Base-by-base conservation (phyloP, 2,797 vertebrate genomes). In the Moxostoma hubbsi region DNA sequence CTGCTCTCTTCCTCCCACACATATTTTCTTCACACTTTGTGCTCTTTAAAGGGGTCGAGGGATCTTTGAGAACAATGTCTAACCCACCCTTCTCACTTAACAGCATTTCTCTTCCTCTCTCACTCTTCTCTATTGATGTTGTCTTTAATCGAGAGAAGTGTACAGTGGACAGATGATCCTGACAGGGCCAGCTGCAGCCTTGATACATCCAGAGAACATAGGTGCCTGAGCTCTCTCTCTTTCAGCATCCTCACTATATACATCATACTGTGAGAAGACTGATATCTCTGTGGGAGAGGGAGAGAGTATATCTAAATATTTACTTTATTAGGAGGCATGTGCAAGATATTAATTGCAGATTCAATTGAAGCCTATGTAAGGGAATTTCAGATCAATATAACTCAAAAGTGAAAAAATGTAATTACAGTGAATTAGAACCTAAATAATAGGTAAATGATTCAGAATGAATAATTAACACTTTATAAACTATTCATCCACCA, bases 161-260 rank as follows among this genome's bases (percentile, higher is more conserved):
- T 62, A 46, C 49, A 49, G 13, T 71, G 53, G 63, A 78, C 68
- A 75, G 65, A 70, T 67, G 65, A 18, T 69, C 46, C 43, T 72
- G 80, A 62, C 73, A 73, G 58, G 65, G 16, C 63, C 51, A 73
- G 55, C 63, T 59, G 66, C 66, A 81, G 59, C 36, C 71, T 84
- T 71, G 75, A 84, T 57, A 78, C 49, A 62, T 67, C 9, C 68
- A 12, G 16, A 72, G 11, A 51, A 43, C 67, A 62, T 49, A 54
- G 15, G 24, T 0, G 9, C 50, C 68, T 18, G 10, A 54, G 58
- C 36, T 47, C 58, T 50, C 6, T 7, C 58, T 71, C 0, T 59
- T 12, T 79, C 12, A 49, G 43, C 49, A 18, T 10, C 16, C 50
- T 65, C 59, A 24, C 4, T 15, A 36, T 63, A 47, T 1, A 0